These are phyloP conservation scores for Nephila pilipes DNA, from an alignment of 1,140 invertebrate genomes.

Conservation along the genomic window DNA sequence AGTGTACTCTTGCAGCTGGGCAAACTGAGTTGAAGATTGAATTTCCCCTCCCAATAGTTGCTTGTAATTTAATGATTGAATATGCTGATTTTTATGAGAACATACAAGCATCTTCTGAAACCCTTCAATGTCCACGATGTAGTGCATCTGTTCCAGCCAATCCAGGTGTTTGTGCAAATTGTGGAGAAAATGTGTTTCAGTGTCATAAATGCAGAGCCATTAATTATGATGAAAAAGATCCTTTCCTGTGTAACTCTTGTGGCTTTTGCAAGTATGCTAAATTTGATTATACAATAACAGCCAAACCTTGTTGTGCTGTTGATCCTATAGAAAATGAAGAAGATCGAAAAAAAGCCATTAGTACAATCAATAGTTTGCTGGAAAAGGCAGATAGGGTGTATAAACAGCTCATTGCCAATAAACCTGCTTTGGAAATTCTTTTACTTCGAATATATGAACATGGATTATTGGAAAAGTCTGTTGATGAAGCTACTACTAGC, in stretches of 20 bases:
- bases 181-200: conserved; percentile 99
- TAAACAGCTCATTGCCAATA: conserved; percentile 91
- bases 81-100: conserved; percentile 99
- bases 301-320: conserved; percentile 95
- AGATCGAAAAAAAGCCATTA: conserved; percentile 96
- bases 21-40: conserved; percentile 98
- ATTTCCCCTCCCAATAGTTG: conserved; percentile 97
- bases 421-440: conserved; percentile 92
- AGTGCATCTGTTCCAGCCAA: conserved; percentile 97
- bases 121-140: conserved; percentile 96
- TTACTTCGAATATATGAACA: conserved; percentile 90
- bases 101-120: conserved; percentile 90
- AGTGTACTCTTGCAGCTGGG: conserved; percentile 91
- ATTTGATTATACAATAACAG: conserved; percentile 95
- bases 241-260: conserved; percentile 98
- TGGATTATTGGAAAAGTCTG: conserved; percentile 84
- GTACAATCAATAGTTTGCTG: conserved; percentile 92
- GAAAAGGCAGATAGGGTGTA: conserved; percentile 98
- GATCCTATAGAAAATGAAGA: conserved; percentile 98
- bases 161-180: conserved; percentile 98
- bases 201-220: conserved; percentile 90
- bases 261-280: conserved; percentile 99
- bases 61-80: conserved; percentile 99
- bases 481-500: conserved; percentile 83
- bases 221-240: conserved; percentile 99